A percentile compares a stretch with the other conserved stretches of the same genome.
Conservation (phyloP, 1,140 invertebrate genomes). For the Augochlora pura region DNA sequence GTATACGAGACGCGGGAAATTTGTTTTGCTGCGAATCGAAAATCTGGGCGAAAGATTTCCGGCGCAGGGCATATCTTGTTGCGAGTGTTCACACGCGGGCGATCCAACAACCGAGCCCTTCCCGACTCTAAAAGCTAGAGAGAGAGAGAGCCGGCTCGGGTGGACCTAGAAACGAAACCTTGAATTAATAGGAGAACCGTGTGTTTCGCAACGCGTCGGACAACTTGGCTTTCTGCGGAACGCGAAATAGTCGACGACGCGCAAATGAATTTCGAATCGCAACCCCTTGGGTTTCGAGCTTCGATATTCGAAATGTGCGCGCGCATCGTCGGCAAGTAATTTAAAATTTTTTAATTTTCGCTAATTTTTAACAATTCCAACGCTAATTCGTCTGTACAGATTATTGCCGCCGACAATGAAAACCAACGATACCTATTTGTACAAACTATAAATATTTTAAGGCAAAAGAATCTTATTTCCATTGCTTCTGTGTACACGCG, state of each 20-base stretch:
- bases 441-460: no score
- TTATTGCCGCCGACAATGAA: no score
- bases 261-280: constrained; percentile 21
- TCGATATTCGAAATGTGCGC: not conserved
- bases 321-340: no score
- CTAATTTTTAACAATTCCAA: no score
- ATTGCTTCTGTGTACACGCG: no score
- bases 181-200: constrained; percentile 27
- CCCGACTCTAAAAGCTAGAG: constrained; percentile 13
- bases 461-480: no score
- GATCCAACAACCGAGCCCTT: not conserved
- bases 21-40: not conserved
- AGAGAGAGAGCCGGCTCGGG: not conserved
- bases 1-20: constrained; percentile 19
- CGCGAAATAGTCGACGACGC: constrained; percentile 37
- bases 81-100: constrained; percentile 11
- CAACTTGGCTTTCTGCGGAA: constrained; percentile 26
- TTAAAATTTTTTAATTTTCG: no score
- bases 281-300: not conserved
- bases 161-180: constrained; percentile 44
- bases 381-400: not conserved
- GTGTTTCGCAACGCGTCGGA: constrained; percentile 4
- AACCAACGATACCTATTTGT: no score
- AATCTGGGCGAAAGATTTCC: constrained; percentile 13
- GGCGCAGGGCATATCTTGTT: constrained; percentile 22